A percentile compares a stretch with the other conserved stretches of the same genome.
phyloP scores from a whole-genome alignment of 2,113 vertebrate species.

The Calypte anna region DNA sequence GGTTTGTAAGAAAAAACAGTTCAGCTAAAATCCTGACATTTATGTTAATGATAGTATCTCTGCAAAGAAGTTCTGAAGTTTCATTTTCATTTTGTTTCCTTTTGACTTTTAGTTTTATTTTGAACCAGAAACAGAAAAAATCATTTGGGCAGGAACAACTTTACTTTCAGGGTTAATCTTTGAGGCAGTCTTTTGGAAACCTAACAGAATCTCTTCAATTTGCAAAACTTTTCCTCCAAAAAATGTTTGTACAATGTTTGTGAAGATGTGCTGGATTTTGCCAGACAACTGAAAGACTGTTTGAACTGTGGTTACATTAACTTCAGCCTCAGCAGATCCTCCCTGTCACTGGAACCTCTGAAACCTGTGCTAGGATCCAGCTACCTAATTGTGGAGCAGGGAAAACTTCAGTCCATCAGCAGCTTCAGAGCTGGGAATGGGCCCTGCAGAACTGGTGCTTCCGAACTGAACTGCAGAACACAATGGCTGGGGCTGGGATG shows the following conservation, averaged over 20 bases:
- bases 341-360: neutral
- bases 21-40: constrained; percentile 10
- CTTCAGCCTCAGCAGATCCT: neutral
- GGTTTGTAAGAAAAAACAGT: neutral
- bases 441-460: neutral
- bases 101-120: constrained; percentile 11
- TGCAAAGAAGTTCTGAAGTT: neutral
- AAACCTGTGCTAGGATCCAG: neutral
- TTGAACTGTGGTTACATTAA: neutral
- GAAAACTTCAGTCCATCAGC: neutral
- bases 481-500: neutral
- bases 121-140: neutral
- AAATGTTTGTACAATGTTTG: neutral
- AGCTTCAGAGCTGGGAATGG: neutral
- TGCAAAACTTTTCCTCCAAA: neutral
- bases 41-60: neutral
- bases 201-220: neutral
- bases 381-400: neutral
- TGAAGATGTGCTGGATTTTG: neutral
- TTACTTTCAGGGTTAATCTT: neutral
- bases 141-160: neutral
- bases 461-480: neutral
- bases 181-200: neutral
- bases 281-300: neutral
- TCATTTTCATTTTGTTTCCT: constrained; percentile 7